Conservation (phyloP, 2,113 vertebrate species). For the Alligator sinensis region DNA sequence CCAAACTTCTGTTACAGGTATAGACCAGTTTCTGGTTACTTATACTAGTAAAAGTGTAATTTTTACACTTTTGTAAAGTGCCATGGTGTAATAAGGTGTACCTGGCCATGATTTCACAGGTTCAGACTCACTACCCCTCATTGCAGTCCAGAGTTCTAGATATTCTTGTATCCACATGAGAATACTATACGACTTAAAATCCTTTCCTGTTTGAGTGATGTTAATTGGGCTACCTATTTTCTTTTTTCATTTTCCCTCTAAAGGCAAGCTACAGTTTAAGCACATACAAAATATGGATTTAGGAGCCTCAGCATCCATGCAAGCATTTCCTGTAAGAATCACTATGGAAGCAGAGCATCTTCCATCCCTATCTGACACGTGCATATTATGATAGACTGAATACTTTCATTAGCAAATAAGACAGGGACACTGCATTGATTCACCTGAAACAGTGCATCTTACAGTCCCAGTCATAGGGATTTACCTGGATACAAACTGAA, state of each 20-base stretch:
- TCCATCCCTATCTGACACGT: neutral
- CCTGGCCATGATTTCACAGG: neutral
- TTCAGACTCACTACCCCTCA: neutral
- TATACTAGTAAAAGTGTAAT: too few species aligned
- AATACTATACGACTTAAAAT: neutral
- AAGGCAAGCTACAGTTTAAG: neutral
- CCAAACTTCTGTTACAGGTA: too few species aligned
- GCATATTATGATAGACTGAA: neutral
- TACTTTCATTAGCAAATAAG: neutral
- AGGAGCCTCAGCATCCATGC: neutral
- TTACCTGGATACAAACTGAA: neutral
- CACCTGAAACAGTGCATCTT: neutral
- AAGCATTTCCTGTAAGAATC: neutral
- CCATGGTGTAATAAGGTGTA: too few species aligned
- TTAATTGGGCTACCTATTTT: neutral
- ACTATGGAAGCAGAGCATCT: neutral
- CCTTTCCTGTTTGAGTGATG: neutral
- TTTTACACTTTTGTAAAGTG: too few species aligned
- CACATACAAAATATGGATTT: neutral
- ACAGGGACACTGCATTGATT: accelerated
- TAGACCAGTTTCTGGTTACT: too few species aligned
- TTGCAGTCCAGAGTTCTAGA: neutral
- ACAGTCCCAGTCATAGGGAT: neutral
- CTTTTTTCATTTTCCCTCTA: neutral
- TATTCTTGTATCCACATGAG: neutral